phyloP scores from a whole-genome alignment of 2,113 vertebrate genomes.

The Datnioides undecimradiatus region DNA sequence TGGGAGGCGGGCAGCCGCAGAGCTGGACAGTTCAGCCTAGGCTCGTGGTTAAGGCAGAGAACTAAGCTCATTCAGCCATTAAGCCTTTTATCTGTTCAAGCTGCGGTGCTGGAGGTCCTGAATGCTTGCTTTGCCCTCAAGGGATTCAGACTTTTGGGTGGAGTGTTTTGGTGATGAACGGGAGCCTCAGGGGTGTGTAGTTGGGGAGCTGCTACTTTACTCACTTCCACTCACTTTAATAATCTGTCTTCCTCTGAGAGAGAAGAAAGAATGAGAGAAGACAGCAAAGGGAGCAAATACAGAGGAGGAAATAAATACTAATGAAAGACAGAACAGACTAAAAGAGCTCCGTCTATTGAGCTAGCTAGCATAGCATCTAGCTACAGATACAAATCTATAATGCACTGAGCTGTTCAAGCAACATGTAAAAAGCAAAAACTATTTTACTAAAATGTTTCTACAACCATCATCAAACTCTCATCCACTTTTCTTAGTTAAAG shows the following conservation, averaged over 20 bases:
- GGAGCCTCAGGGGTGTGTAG: conserved; percentile 36
- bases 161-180: conserved; percentile 53
- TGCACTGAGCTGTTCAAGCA: neutral
- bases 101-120: conserved; percentile 35
- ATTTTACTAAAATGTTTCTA: neutral
- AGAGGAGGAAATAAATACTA: conserved; percentile 27
- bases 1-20: conserved; percentile 41
- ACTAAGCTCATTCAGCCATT: conserved; percentile 30
- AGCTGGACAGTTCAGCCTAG: conserved; percentile 26
- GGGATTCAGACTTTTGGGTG: conserved; percentile 51
- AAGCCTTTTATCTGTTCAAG: conserved; percentile 42
- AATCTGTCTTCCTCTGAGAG: conserved; percentile 55
- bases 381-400: neutral
- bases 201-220: conserved; percentile 53
- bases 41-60: conserved; percentile 47
- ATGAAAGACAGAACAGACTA: conserved; percentile 20
- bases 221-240: conserved; percentile 48
- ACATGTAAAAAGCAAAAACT: neutral
- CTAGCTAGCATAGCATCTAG: neutral
- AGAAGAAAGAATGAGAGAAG: conserved; percentile 35
- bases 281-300: conserved; percentile 52
- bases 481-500: conserved; percentile 35
- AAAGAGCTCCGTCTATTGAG: neutral
- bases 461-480: conserved; percentile 34
- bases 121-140: conserved; percentile 35